Evolutionary conservation across 2,797 vertebrate genomes (phyloP).

Genomic region (Trematomus bernacchii): DNA sequence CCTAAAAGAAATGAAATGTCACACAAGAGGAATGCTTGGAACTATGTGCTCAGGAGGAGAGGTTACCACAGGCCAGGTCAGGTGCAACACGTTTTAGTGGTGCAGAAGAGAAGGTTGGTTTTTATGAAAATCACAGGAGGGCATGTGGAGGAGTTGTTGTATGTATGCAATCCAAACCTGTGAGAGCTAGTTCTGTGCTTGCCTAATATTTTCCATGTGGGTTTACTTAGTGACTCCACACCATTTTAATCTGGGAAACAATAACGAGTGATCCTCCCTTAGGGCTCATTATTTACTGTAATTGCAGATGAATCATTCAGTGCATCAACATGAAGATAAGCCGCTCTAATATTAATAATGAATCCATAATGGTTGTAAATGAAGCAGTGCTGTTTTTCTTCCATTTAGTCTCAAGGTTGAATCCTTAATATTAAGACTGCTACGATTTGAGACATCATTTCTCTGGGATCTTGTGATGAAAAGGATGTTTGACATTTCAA

Average conservation of each 20-base stretch:
- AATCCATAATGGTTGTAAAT: neutral
- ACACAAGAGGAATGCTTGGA: slow-evolving; percentile 55
- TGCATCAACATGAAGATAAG: neutral
- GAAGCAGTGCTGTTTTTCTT: neutral
- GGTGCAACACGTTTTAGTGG: neutral
- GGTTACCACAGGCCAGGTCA: slow-evolving; percentile 19
- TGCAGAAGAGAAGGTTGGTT: neutral
- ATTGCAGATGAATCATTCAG: neutral
- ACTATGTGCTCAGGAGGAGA: neutral
- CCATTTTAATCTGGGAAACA: neutral
- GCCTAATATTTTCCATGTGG: neutral
- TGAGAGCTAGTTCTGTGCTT: neutral
- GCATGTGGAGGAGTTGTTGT: too few species aligned
- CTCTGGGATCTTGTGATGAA: neutral
- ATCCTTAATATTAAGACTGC: neutral
- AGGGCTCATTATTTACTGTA: neutral
- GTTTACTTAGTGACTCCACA: neutral
- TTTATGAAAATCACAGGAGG: neutral
- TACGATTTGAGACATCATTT: neutral
- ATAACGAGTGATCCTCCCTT: neutral
- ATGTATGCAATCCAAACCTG: neutral
- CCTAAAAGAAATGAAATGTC: slow-evolving; percentile 64
- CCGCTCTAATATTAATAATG: neutral
- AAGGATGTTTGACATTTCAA: neutral
- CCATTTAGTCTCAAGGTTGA: neutral